A percentile compares a stretch with the other conserved stretches of the same genome.
Conservation (phyloP, 2,797 vertebrate genomes). For the Manis javanica region DNA sequence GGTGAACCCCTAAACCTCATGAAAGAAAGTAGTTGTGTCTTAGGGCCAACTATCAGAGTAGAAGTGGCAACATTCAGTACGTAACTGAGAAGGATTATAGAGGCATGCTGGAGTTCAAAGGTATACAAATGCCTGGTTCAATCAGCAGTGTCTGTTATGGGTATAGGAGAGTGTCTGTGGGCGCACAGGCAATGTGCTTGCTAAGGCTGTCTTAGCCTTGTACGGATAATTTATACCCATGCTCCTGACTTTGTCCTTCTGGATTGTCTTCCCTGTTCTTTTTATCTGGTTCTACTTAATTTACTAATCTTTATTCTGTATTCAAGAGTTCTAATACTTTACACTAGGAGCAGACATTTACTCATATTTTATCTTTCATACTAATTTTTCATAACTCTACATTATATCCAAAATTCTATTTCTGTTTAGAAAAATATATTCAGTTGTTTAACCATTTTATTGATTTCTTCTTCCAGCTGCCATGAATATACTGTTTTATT, state of each 20-base stretch:
- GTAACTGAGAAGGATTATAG: background rate
- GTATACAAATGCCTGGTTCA: background rate
- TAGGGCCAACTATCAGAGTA: background rate
- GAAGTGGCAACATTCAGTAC: background rate
- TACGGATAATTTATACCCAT: background rate
- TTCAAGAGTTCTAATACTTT: background rate
- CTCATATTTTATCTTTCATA: background rate
- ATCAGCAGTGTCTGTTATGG: fast-evolving
- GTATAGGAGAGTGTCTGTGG: fast-evolving
- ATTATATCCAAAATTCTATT: background rate
- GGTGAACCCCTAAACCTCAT: background rate
- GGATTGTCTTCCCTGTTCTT: background rate
- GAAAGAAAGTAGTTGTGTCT: background rate
- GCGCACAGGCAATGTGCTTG: fast-evolving
- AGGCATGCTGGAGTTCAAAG: background rate
- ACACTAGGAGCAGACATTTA: background rate
- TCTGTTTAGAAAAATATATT: background rate
- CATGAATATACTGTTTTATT: background rate
- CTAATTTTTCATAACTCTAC: background rate
- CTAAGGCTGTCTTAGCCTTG: fast-evolving
- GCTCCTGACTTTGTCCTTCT: background rate
- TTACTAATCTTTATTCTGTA: background rate
- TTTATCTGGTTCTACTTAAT: background rate
- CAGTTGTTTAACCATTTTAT: background rate
- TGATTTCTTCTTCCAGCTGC: background rate